Percentiles rank a stretch among this genome's conserved stretches.
Evolutionary conservation across 2,888 invertebrate species (phyloP).

Genomic region (Polydrusus cervinus): DNA sequence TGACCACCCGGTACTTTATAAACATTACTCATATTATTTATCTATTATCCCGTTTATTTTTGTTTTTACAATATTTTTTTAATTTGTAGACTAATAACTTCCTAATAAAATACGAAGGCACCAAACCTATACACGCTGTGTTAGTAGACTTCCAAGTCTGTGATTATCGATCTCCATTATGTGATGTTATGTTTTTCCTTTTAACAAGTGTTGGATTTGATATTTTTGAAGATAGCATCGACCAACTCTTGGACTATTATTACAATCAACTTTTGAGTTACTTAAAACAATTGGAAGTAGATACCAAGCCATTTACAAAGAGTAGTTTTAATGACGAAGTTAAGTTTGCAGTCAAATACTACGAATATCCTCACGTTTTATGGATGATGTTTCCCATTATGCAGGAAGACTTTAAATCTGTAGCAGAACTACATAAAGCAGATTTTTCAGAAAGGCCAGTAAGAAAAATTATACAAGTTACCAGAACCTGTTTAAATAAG

Average conservation of each 20-base stretch:
- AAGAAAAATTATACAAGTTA: conserved; percentile 15
- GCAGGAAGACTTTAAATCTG: conserved; percentile 29
- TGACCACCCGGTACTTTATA: too few relatives aligned
- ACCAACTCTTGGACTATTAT: conserved; percentile 44
- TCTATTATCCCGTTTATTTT: too few relatives aligned
- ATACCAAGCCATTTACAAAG: conserved; percentile 21
- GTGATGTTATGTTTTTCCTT: conserved; percentile 48
- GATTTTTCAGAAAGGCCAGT: conserved; percentile 18
- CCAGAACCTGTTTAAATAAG: conserved; percentile 27
- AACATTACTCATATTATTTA: too few relatives aligned
- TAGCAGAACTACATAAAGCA: conserved; percentile 21
- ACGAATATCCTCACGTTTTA: conserved; percentile 42
- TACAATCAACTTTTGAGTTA: conserved; percentile 31
- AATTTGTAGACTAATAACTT: conserved; percentile 74
- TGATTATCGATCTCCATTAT: conserved; percentile 70
- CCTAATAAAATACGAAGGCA: conserved; percentile 70
- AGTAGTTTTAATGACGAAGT: conserved; percentile 44
- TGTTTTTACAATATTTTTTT: too few relatives aligned
- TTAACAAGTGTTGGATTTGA: conserved; percentile 37
- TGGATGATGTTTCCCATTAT: conserved; percentile 48
- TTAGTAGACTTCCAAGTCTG: conserved; percentile 76
- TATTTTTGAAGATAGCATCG: conserved; percentile 25
- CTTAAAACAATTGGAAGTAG: conserved; percentile 34
- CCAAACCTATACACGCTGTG: conserved; percentile 64
- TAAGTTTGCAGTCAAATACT: conserved; percentile 27